These are phyloP conservation scores for Cephus nigrinus DNA, from an alignment of 2,888 invertebrate genomes.

Conservation along the genomic window DNA sequence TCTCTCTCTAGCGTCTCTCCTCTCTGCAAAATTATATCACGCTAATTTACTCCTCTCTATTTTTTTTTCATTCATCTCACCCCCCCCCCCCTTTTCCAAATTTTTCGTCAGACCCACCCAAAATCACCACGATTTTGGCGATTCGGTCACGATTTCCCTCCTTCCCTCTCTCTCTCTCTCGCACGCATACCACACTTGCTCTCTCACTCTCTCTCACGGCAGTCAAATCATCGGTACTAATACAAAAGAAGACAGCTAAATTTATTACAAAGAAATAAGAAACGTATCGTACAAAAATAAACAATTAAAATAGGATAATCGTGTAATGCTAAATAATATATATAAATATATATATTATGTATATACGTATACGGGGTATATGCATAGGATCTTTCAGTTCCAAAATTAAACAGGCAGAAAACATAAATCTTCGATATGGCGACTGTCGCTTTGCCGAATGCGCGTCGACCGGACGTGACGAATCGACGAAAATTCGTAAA, in stretches of 20 bases:
- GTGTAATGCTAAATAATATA: slow-evolving; percentile 26
- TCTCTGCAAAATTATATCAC: not conserved
- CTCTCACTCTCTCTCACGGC: slow-evolving; percentile 23
- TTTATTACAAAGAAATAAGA: slow-evolving; percentile 48
- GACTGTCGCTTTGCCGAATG: too few relatives aligned
- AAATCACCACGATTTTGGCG: not conserved
- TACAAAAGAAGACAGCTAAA: slow-evolving; percentile 43
- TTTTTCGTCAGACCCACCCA: too few relatives aligned
- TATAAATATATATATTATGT: slow-evolving; percentile 25
- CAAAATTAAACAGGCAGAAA: too few relatives aligned
- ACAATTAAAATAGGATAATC: slow-evolving; percentile 45
- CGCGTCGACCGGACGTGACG: too few relatives aligned
- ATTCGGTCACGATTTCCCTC: not conserved
- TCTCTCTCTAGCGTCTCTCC: slow-evolving; percentile 12
- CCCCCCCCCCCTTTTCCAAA: too few relatives aligned
- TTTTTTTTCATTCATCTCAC: slow-evolving; percentile 14
- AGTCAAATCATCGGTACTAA: slow-evolving; percentile 29
- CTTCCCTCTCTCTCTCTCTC: not conserved
- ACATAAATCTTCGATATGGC: too few relatives aligned
- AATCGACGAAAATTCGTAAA: too few relatives aligned
- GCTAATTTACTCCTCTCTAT: slow-evolving; percentile 5
- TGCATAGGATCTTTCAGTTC: too few relatives aligned
- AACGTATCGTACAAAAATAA: slow-evolving; percentile 59
- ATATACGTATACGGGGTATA: slow-evolving; percentile 16
- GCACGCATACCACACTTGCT: slow-evolving; percentile 5